Conservation (phyloP, 2,888 invertebrate genomes). For the Parnassius apollo region DNA sequence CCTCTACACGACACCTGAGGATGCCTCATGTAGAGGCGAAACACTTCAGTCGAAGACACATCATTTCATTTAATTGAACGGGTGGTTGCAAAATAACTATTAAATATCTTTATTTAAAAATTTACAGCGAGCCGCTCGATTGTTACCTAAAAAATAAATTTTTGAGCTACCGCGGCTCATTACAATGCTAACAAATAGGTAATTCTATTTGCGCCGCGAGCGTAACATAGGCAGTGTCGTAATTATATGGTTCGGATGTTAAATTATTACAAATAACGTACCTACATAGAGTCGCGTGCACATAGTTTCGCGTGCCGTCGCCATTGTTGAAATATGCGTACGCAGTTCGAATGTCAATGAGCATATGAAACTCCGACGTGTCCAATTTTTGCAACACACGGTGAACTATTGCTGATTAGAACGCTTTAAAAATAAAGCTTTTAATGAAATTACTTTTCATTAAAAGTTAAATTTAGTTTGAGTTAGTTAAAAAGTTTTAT, state of each 20-base stretch:
- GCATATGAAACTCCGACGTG: slow-evolving; percentile 32
- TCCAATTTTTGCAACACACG: slow-evolving; percentile 18
- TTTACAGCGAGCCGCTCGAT: too few species aligned
- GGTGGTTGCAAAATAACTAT: too few species aligned
- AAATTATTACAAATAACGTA: slow-evolving; percentile 23
- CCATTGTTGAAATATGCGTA: slow-evolving; percentile 56
- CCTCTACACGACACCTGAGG: too few species aligned
- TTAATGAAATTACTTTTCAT: too few species aligned
- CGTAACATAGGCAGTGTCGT: slow-evolving; percentile 5
- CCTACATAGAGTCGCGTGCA: slow-evolving; percentile 44
- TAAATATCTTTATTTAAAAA: too few species aligned
- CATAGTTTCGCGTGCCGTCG: slow-evolving; percentile 68
- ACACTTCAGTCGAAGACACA: too few species aligned
- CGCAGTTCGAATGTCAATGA: slow-evolving; percentile 58
- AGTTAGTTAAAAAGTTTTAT: too few species aligned
- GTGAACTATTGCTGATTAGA: not conserved
- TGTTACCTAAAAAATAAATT: too few species aligned
- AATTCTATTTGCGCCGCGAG: slow-evolving; percentile 11
- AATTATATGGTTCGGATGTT: slow-evolving; percentile 9
- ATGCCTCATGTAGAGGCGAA: too few species aligned
- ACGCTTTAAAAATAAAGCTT: not conserved
- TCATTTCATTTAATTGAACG: too few species aligned
- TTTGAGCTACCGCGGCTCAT: not conserved
- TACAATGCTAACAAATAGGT: not conserved
- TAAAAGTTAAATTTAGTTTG: too few species aligned